These are phyloP conservation scores for Ibycter americanus DNA, from an alignment of 2,797 vertebrate species.

Conservation along the genomic window DNA sequence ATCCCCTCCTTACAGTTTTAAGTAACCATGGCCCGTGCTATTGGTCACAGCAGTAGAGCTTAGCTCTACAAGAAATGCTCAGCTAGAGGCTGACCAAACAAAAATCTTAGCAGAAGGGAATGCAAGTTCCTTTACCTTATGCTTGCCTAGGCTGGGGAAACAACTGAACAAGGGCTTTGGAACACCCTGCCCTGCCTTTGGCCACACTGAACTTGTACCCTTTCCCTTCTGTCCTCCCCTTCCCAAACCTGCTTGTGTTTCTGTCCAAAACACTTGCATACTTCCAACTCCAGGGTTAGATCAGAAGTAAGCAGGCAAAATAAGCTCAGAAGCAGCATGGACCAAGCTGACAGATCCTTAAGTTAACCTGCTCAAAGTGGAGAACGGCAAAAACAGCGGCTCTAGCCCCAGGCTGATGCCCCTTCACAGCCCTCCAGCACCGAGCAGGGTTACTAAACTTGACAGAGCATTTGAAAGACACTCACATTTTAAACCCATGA, in stretches of 20 bases:
- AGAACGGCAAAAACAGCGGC: neutral
- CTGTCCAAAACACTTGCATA: neutral
- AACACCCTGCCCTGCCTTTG: neutral
- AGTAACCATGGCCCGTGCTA: neutral
- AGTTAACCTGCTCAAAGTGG: neutral
- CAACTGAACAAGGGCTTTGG: neutral
- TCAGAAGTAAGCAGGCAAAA: neutral
- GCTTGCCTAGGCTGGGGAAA: neutral
- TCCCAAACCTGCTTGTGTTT: neutral
- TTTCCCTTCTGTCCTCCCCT: neutral
- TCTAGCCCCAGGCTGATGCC: too few species aligned
- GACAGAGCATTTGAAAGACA: neutral
- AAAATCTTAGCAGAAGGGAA: neutral
- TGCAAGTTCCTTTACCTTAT: neutral
- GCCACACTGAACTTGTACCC: neutral
- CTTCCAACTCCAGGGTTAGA: neutral
- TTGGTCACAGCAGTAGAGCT: neutral
- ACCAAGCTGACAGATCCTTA: neutral
- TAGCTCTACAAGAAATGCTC: neutral
- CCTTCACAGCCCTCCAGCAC: neutral
- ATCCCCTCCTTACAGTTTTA: neutral
- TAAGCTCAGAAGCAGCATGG: neutral
- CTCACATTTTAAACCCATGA: neutral
- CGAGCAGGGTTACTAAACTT: neutral
- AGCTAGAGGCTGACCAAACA: neutral